Conservation (phyloP, 2,113 vertebrate genomes). For the Oncorhynchus nerka region DNA sequence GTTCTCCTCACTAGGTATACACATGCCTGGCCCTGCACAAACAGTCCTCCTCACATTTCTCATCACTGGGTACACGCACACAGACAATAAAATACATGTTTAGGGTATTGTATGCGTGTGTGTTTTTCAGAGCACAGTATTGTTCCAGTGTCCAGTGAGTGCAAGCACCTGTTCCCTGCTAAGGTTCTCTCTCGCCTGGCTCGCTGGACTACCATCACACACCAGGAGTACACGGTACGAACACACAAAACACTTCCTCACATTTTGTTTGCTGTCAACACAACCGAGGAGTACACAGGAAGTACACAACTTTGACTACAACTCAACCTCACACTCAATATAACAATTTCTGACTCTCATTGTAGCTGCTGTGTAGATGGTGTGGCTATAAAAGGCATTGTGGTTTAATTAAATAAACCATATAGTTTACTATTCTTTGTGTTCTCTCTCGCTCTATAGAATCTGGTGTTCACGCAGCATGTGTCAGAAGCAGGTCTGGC, state of each 20-base stretch:
- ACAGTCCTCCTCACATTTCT: slow-evolving; percentile 74
- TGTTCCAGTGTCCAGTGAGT: slow-evolving; percentile 87
- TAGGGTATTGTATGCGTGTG: background rate
- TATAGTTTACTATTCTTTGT: background rate
- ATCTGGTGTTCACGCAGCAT: slow-evolving; percentile 83
- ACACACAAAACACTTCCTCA: too few species aligned
- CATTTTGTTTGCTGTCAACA: too few species aligned
- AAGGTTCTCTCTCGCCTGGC: slow-evolving; percentile 90
- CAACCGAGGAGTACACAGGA: too few species aligned
- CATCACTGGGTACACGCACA: slow-evolving; percentile 59
- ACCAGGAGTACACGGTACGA: slow-evolving; percentile 85
- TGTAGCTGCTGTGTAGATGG: background rate
- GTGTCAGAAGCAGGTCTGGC: slow-evolving; percentile 84
- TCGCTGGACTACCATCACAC: slow-evolving; percentile 82
- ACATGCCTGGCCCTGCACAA: slow-evolving; percentile 86
- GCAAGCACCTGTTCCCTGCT: slow-evolving; percentile 90
- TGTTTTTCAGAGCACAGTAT: slow-evolving; percentile 84
- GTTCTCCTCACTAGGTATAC: too few species aligned
- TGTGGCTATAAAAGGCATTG: background rate
- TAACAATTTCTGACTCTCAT: background rate
- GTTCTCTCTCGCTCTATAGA: slow-evolving; percentile 61
- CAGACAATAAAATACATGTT: too few species aligned
- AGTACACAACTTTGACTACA: too few species aligned
- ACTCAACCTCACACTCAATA: too few species aligned
- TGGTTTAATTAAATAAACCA: background rate